Conservation (phyloP, 2,888 invertebrate genomes). For the Polymixis flavicincta region DNA sequence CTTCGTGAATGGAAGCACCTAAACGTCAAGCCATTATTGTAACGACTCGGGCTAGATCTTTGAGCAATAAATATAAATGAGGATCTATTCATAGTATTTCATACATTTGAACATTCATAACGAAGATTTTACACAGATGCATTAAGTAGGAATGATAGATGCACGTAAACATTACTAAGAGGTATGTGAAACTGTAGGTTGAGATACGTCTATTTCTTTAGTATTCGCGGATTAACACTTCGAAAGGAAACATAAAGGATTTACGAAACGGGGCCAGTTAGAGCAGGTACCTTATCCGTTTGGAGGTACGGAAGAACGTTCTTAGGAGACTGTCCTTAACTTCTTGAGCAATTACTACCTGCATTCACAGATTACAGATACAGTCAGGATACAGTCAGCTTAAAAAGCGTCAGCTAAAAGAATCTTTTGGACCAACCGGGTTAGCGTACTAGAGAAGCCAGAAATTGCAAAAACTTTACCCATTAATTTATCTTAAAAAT, state of each 20-base stretch:
- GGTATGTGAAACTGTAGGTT: slow-evolving; percentile 1
- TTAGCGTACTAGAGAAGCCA: background rate
- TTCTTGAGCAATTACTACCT: background rate
- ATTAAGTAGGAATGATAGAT: slow-evolving; percentile 13
- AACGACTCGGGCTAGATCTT: slow-evolving; percentile 28
- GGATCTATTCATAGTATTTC: slow-evolving; percentile 22
- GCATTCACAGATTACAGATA: background rate
- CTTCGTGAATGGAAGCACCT: slow-evolving; percentile 25
- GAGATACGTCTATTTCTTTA: background rate
- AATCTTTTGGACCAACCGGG: too few relatives aligned
- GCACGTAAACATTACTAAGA: background rate
- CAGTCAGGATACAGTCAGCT: background rate
- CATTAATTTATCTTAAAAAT: background rate
- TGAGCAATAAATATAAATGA: slow-evolving; percentile 30
- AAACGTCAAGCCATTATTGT: slow-evolving; percentile 33
- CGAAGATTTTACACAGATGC: slow-evolving; percentile 12
- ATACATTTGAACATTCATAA: slow-evolving; percentile 20
- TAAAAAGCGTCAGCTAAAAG: background rate
- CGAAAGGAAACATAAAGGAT: too few relatives aligned
- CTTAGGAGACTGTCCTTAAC: background rate
- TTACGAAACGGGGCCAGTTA: background rate
- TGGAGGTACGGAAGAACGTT: background rate
- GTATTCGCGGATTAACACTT: background rate
- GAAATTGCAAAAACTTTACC: background rate
- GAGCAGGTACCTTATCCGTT: background rate